phyloP scores from a whole-genome alignment of 2,113 vertebrate genomes.

The Mystacornis crossleyi region DNA sequence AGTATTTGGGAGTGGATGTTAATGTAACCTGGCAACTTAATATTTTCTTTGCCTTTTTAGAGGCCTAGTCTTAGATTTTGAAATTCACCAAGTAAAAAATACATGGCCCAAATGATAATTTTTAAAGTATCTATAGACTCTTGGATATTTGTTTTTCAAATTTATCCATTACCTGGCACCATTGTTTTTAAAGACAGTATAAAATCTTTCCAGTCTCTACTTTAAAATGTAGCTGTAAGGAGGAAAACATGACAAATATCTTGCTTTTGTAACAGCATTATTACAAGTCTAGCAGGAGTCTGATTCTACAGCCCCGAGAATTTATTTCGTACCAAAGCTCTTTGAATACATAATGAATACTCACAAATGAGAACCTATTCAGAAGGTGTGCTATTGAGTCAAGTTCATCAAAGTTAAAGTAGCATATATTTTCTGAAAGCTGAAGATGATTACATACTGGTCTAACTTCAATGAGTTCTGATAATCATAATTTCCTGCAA shows the following conservation, averaged over 20 bases:
- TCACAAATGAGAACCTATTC: constrained; percentile 49
- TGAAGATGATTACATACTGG: constrained; percentile 33
- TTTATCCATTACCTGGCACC: not conserved
- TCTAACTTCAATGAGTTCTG: constrained; percentile 43
- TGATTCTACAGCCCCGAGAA: not conserved
- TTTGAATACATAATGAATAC: constrained; percentile 28
- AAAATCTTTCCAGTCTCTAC: not conserved
- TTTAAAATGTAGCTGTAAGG: not conserved
- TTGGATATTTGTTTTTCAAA: not conserved
- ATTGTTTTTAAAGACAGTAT: not conserved
- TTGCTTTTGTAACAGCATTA: constrained; percentile 13
- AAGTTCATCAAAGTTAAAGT: constrained; percentile 58
- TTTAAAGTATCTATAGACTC: not conserved
- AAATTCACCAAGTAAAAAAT: not conserved
- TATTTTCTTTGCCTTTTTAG: not conserved
- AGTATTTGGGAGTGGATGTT: not conserved
- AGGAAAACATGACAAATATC: not conserved
- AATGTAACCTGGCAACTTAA: not conserved
- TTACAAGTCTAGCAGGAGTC: not conserved
- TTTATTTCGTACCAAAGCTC: constrained; percentile 32
- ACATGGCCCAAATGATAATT: not conserved
- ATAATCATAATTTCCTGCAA: constrained; percentile 51
- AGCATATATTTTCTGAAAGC: constrained; percentile 51
- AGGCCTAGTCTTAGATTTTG: not conserved
- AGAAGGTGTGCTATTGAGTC: not conserved